Base-by-base conservation (phyloP, 2,888 invertebrate genomes). In the Athrips mouffetella region DNA sequence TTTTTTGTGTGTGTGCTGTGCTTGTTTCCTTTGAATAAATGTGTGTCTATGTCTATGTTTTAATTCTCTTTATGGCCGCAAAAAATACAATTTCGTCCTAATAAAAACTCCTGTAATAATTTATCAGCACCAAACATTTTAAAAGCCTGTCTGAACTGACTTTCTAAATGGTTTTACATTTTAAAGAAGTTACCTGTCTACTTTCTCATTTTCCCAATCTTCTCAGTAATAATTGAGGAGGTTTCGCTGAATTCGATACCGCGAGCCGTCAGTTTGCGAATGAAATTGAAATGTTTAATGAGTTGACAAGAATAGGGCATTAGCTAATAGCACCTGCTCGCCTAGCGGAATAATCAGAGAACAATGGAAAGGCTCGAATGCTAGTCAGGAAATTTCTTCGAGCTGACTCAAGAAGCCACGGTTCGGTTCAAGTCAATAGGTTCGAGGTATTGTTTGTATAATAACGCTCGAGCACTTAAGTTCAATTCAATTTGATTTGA, bases 291-390 rank as follows among this genome's bases (percentile, higher is more conserved):
- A 37, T 37, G 20, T n/a, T 37, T 21, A 37, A 37, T 37, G 37
- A 37, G 37, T 37, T 37, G 37, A 37, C 37, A 21, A 37, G 37
- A 37, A 37, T 21, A 20, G 37, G 7, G n/a, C 37, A 37, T 37
- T 37, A 37, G 37, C 37, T 37, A 37, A 37, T 37, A 21, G 21
- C 21, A 37, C 37, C 21, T 21, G 37, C n/a, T 37, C 37, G 21
- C 15, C 21, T 37, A 5, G 37, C n/a, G 20, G 20, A 11, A 18
- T 37, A 37, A 37, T 37, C 21, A 37, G 37, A n/a, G 37, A 21
- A 37, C 37, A 37, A 37, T 37, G 11, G 33, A 37, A 11, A 6
- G 7, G 21, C 20, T 21, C n/a, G 18, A 21, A n/a, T 20, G 8
- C 3, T 21, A 21, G 11, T 21, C 27, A 8, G n/a, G 27, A 27